Conservation (phyloP, 2,888 invertebrate genomes). For the Holacanthella duospinosa region DNA sequence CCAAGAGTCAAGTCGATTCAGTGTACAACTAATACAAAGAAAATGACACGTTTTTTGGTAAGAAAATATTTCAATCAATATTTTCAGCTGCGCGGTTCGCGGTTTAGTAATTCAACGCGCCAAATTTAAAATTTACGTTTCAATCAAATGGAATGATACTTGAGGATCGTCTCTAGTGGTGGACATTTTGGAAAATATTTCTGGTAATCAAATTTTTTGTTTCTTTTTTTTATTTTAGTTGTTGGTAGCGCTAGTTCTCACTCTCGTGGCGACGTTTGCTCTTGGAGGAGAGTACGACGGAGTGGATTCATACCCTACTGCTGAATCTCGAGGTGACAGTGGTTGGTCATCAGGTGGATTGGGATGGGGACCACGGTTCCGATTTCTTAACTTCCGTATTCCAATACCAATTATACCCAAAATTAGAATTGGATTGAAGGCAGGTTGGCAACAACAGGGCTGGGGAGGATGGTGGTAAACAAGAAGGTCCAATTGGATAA, state of each 20-base stretch:
- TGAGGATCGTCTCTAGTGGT: too few relatives aligned
- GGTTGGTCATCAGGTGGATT: neutral
- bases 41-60: neutral
- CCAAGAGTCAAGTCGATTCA: neutral
- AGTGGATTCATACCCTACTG: neutral
- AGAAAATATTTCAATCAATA: neutral
- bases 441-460: neutral
- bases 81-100: neutral
- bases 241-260: neutral
- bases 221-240: neutral
- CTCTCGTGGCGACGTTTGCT: neutral
- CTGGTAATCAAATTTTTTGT: too few relatives aligned
- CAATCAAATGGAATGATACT: too few relatives aligned
- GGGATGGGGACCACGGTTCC: constrained; percentile 12
- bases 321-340: neutral
- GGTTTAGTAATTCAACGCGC: neutral
- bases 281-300: neutral
- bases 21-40: neutral
- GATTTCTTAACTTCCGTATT: constrained; percentile 33
- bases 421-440: constrained; percentile 22
- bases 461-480: neutral
- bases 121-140: too few relatives aligned
- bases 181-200: too few relatives aligned
- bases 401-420: constrained; percentile 36
- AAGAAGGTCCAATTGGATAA: too few relatives aligned